Base-by-base conservation (phyloP, 23 tunicate species). In the Trididemnum miniatum region DNA sequence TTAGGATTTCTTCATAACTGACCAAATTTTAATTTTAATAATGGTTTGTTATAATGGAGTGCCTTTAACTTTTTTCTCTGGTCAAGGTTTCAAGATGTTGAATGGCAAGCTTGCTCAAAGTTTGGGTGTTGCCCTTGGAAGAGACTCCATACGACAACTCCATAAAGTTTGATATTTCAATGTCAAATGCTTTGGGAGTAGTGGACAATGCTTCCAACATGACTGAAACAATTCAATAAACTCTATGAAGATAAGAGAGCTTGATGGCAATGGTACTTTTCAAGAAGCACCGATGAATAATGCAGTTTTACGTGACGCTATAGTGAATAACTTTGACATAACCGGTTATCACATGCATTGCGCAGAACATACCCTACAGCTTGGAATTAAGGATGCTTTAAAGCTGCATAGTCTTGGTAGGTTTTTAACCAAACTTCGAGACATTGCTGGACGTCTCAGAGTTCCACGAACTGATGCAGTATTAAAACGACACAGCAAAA, bases 291-390 rank as follows among this genome's bases (percentile, higher is more conserved):
- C 57, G 57, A 49, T 49, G 57, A 49, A 49, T 49, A 18, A 18
- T 49, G 57, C 57, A 49, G 57, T 49, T 49, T 18, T 49, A 49
- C 12, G 57, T 9, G 57, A 49, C 18, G 57, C 57, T 49, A 49
- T 18, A 49, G 57, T 49, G 57, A 49, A 49, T 18, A 49, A 18
- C 57, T 49, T 49, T 49, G 57, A 49, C 18, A 18, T 49, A 49
- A 62, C 69, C 69, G 25, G 20, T 18, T 23, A 62, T 18, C 69
- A 62, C 69, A 62, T 62, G 69, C 25, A 27, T 18, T 62, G 69
- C 23, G 69, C 69, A 15, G 69, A 62, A 23, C 69, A 62, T 23
- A 62, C 69, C 69, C 69, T 62, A 27, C 69, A 62, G 69, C 28
- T 62, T 18, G 69, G 69, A 62, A 62, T 62, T 62, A 20, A 23